Evolutionary conservation across 2,888 invertebrate genomes (phyloP).

Genomic region (Lithophane ornitopus): DNA sequence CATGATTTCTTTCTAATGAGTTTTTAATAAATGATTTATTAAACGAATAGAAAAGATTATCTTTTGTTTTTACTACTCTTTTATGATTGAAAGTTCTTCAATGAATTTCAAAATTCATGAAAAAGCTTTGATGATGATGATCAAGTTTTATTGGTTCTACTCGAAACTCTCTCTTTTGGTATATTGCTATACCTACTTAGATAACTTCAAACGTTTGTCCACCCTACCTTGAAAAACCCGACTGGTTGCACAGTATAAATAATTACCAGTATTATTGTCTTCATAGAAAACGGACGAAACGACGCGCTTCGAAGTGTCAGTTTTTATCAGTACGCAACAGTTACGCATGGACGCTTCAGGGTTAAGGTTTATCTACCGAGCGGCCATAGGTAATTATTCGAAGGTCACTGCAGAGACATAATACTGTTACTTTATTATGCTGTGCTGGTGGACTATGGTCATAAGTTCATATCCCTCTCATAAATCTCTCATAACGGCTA

Average conservation of each 20-base stretch:
- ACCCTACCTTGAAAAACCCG: conserved; percentile 12
- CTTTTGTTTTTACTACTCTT: neutral
- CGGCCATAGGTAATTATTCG: too few relatives aligned
- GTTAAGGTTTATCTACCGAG: too few relatives aligned
- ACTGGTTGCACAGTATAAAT: too few relatives aligned
- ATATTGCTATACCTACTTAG: neutral
- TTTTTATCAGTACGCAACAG: too few relatives aligned
- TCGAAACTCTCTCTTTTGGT: neutral
- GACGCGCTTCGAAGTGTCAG: too few relatives aligned
- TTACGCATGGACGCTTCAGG: too few relatives aligned
- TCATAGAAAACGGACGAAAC: too few relatives aligned
- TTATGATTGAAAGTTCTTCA: neutral
- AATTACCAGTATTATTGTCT: too few relatives aligned
- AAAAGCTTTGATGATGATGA: neutral
- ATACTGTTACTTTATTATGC: too few relatives aligned
- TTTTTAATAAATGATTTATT: conserved; percentile 1
- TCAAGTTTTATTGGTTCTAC: neutral
- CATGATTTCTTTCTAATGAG: conserved; percentile 7
- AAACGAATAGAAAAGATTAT: neutral
- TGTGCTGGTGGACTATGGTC: too few relatives aligned
- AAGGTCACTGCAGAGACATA: too few relatives aligned
- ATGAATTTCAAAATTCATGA: neutral
- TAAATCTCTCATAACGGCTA: conserved; percentile 2
- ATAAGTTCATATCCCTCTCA: conserved; percentile 5
- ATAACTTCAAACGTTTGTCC: neutral